Evolutionary conservation across 2,888 invertebrate genomes (phyloP), one percentile per base, ranked within the genome.

Genomic region (Zeuzera pyrina): DNA sequence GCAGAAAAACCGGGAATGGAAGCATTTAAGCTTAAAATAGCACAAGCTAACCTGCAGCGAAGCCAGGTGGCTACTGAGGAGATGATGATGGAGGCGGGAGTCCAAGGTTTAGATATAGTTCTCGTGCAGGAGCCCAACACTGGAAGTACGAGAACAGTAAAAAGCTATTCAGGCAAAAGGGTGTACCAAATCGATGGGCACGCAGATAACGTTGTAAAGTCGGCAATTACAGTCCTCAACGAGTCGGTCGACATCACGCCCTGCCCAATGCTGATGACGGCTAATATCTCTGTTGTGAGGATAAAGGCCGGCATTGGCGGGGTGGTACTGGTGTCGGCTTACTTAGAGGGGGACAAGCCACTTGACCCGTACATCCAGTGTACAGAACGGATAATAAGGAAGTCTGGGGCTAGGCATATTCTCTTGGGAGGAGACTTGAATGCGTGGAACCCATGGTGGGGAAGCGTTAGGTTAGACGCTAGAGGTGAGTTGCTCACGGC

Each of bases 201-300:
- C 4, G 21, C 19, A 10, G 29, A 23, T 7, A 16, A 16, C 12
- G 12, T 26, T 15, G 33, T 38, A 1, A 41, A 41, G 22, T 36
- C 43, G 0, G 38, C 41, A 7, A 32, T 39, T 2, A 35, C 16
- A 2, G 27, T 43, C 8, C 32, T 38, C 8, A 23, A 40, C 15
- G 2, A 2, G 1, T 25, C 32, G 12, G 12, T 42, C 1, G 23
- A 30, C 15, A 26, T 39, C 29, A 36, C 16, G 35, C 34, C 22
- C n/a, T n/a, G n/a, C n/a, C n/a, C n/a, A n/a, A n/a, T n/a, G n/a
- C n/a, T n/a, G n/a, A n/a, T n/a, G n/a, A 35, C 38, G 3, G 29
- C 32, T 8, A 39, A 42, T 32, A 36, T 41, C 15, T 24, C 8
- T 0, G 35, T 38, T 13, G 35, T 34, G 28, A 16, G 24, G 6